Evolutionary conservation across 2,113 vertebrate genomes (phyloP).

Genomic region (Galeopterus variegatus): DNA sequence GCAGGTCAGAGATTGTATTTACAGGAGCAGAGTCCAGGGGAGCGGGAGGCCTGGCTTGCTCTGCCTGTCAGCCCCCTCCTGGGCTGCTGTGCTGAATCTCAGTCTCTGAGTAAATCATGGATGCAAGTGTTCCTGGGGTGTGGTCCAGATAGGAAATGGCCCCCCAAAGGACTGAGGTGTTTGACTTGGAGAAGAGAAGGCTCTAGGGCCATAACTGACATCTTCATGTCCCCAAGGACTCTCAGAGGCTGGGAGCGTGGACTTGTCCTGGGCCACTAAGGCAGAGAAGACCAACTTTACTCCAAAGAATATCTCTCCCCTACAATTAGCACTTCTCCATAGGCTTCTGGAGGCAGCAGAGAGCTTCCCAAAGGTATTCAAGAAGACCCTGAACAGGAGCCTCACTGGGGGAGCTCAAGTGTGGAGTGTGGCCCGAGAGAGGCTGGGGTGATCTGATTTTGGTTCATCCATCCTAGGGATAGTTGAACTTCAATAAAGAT

Average conservation of each 20-base stretch:
- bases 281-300: neutral
- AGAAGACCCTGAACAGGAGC: neutral
- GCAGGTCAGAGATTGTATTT: neutral
- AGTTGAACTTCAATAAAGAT: neutral
- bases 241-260: neutral
- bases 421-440: neutral
- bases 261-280: neutral
- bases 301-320: neutral
- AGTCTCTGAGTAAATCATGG: neutral
- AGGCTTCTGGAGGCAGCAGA: neutral
- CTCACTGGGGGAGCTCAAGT: neutral
- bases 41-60: neutral
- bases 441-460: neutral
- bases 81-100: neutral
- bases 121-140: neutral
- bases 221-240: neutral
- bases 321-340: neutral
- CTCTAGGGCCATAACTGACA: neutral
- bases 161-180: neutral
- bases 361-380: neutral
- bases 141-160: neutral
- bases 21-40: neutral
- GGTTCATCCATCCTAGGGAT: neutral
- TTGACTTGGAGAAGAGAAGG: neutral
- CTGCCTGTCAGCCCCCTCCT: neutral